phyloP scores from a whole-genome alignment of 2,797 vertebrate genomes.

The Thaleichthys pacificus region DNA sequence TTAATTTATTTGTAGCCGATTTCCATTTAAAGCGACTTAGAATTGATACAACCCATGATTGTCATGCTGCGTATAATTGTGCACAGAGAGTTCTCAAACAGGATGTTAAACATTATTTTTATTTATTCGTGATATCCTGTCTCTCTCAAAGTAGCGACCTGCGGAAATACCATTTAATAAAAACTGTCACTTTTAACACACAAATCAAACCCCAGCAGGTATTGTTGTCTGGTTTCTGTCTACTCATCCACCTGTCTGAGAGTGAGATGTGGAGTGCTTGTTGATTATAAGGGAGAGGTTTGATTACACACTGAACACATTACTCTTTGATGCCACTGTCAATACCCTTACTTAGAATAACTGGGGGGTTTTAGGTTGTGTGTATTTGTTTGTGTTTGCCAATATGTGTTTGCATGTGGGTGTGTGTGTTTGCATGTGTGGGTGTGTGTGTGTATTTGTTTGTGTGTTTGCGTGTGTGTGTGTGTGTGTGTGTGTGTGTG shows the following conservation, averaged over 20 bases:
- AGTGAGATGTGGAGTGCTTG: background rate
- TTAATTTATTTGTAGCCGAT: background rate
- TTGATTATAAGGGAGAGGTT: conserved; percentile 12
- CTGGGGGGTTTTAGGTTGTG: background rate
- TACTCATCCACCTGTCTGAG: background rate
- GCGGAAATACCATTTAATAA: background rate
- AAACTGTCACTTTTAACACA: too few species aligned
- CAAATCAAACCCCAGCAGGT: too few species aligned
- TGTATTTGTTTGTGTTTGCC: background rate
- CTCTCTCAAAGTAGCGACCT: background rate
- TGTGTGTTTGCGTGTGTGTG: background rate
- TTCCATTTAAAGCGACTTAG: background rate
- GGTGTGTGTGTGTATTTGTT: background rate
- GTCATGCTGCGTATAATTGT: too few species aligned
- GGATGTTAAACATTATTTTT: too few species aligned
- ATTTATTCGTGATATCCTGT: background rate
- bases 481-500: background rate
- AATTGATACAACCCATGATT: too few species aligned
- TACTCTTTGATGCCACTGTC: too few species aligned
- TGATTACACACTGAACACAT: background rate
- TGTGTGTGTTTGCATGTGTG: background rate
- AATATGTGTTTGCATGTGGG: background rate
- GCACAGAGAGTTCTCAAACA: too few species aligned
- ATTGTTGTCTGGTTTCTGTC: background rate
- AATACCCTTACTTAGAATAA: background rate